phyloP scores from a whole-genome alignment of 1,140 invertebrate genomes.

The Parasteatoda tepidariorum region DNA sequence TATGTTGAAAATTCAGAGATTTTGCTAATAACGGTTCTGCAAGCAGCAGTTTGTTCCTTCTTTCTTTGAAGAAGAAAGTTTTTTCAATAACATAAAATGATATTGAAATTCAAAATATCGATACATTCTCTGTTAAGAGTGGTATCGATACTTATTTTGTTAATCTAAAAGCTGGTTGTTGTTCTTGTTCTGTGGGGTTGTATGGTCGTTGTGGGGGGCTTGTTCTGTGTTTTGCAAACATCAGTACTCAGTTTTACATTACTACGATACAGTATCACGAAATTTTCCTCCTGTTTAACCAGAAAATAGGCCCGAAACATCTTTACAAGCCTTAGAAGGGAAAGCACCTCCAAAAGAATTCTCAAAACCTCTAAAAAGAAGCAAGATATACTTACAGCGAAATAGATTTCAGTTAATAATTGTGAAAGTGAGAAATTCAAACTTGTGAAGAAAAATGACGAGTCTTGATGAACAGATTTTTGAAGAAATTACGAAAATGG shows the following conservation, averaged over 20 bases:
- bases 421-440: no score
- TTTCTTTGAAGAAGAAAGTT: not conserved
- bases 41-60: not conserved
- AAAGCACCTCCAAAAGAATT: not conserved
- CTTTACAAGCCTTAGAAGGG: no score
- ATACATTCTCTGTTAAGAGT: no score
- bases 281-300: not conserved
- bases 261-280: not conserved
- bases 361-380: no score
- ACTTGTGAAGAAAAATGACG: no score
- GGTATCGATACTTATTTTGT: not conserved
- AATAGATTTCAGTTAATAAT: no score
- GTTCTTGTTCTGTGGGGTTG: not conserved
- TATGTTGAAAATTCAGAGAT: not conserved
- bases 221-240: conserved; percentile 5
- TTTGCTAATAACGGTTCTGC: not conserved
- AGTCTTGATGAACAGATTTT: no score
- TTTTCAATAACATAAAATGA: not conserved
- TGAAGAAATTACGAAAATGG: no score
- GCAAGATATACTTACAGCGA: no score
- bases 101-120: not conserved
- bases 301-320: not conserved
- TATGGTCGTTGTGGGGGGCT: no score
- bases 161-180: not conserved
- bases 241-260: not conserved